Evolutionary conservation across 1,140 invertebrate genomes (phyloP), one percentile per base, ranked within the genome.

Genomic region (Vanessa atalanta): DNA sequence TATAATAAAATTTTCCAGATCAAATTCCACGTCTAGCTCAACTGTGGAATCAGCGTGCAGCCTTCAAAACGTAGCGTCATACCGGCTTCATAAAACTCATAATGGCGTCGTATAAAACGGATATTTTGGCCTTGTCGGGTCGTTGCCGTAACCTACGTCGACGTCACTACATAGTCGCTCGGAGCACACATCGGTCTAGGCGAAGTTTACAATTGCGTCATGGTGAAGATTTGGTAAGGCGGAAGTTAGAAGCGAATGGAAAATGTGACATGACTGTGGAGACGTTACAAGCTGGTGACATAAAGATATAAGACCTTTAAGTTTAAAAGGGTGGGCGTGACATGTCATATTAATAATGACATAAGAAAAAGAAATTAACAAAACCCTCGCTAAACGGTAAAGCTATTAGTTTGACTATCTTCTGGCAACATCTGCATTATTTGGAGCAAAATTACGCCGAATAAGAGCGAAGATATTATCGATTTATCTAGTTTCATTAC

Each of bases 121-220:
- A 77, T 72, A 79, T 81, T 83, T 82, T 85, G 82, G 83, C 86
- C 85, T 88, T 83, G 86, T 43, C 78, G 79, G 86, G 86, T 88
- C 85, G 78, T 84, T 88, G 82, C 66, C 86, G 77, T 85, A 82
- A 77, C 78, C 80, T 82, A 83, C 69, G 76, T 7, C 75, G 63
- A 77, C 72, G 65, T 73, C 72, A 73, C 72, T 57, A 26, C 37
- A 69, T 63, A 47, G 14, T 60, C n/a, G 67, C 31, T 68, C 50
- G 70, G 31, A 65, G 65, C 63, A 55, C n/a, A 47, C 72, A 64
- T 68, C 55, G 55, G 68, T 70, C 65, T 60, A 16, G 55, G 55
- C 57, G 26, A 68, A 63, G 37, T 72, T 72, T 43, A 53, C 65
- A 43, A 72, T 72, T 72, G 71, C 71, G 71, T 72, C 71, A 72